These are phyloP conservation scores for Quiscalus mexicanus DNA, from an alignment of 2,113 vertebrate species.

Conservation along the genomic window DNA sequence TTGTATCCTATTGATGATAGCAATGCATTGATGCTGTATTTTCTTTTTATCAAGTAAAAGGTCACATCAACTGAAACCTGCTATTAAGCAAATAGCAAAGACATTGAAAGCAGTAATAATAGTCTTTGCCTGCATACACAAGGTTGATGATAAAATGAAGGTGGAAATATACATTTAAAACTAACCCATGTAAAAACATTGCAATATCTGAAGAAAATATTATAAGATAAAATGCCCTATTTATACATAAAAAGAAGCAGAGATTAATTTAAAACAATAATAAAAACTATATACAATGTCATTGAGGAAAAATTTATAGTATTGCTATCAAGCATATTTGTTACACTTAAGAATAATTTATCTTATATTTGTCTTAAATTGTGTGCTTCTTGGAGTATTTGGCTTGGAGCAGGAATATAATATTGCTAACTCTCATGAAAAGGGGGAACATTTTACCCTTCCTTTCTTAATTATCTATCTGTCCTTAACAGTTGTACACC, in stretches of 20 bases:
- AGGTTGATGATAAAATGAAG: slow-evolving; percentile 28
- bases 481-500: background rate
- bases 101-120: slow-evolving; percentile 60
- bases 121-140: background rate
- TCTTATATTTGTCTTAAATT: background rate
- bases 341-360: background rate
- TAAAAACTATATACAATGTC: background rate
- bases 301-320: background rate
- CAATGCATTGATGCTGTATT: slow-evolving; percentile 60
- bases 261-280: background rate
- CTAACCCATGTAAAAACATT: slow-evolving; percentile 29
- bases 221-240: background rate
- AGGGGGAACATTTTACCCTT: background rate
- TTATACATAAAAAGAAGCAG: background rate
- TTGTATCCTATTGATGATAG: slow-evolving; percentile 64
- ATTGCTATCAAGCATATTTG: background rate
- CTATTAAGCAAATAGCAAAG: slow-evolving; percentile 71
- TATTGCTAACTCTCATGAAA: background rate
- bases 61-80: slow-evolving; percentile 58
- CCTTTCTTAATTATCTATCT: background rate
- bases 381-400: background rate
- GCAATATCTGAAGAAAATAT: slow-evolving; percentile 8
- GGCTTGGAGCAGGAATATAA: background rate
- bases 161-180: slow-evolving; percentile 32
- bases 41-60: slow-evolving; percentile 69